Base-by-base conservation (phyloP, 2,888 invertebrate species). In the Netelia inedita region DNA sequence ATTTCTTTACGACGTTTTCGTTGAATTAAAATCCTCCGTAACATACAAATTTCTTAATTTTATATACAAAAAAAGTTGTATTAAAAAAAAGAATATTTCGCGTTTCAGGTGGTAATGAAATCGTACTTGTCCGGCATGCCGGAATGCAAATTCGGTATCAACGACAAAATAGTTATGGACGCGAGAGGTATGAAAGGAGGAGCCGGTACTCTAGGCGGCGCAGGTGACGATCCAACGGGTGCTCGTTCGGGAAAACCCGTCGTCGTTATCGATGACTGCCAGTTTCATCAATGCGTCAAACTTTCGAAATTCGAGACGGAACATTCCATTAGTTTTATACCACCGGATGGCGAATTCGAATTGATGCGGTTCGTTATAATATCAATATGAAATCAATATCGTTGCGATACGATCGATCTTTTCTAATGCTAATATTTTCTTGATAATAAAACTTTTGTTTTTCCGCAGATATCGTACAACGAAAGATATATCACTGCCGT, bases 241-340 rank as follows among this genome's bases (percentile, higher is more conserved):
- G 97, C 97, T 19, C 96, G 98, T 86, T 97, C 98, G n/a, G 98
- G 98, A 73, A 99, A 99, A 94, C 98, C 99, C 0, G 98, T 99
- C 55, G 99, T 99, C n/a, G 99, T 99, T 23, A 99, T 99, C 90
- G 99, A 99, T 93, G 99, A 99, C 95, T 99, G 99, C 92, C 99
- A 99, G 95, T 99, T 99, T 95, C 99, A 99, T 94, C 99, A 99
- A 94, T 99, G 99, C 93, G 99, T 99, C 71, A 99, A 99, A 94
- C 95, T 99, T 82, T 99, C 98, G 94, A 99, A 99, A 96, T 99
- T 99, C 94, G 99, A 99, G 95, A 99, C 99, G 0, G 99, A 99
- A 94, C 99, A 99, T 95, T 99, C 99, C 93, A 99, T 99, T 93
- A 99, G 99, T 89, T 99, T 99, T 95, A 99, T 99, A 92, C 99